Conservation (phyloP, 2,113 vertebrate species). For the Pimephales promelas region DNA sequence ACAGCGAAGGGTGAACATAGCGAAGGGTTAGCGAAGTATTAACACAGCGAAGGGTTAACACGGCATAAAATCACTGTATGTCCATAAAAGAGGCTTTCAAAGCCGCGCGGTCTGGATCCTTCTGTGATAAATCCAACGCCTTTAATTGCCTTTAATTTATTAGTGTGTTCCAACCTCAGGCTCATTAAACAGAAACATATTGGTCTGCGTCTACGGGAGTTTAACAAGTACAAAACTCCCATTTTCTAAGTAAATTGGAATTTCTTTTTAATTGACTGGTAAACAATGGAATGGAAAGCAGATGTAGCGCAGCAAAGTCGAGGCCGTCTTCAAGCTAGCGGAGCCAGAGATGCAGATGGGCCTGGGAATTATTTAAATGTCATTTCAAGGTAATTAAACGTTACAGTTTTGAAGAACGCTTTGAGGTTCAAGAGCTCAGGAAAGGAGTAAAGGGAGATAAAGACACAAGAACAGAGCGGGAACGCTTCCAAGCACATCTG, state of each 20-base stretch:
- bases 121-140: conserved; percentile 62
- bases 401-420: conserved; percentile 47
- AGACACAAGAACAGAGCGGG: neutral
- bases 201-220: conserved; percentile 65
- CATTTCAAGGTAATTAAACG: conserved; percentile 58
- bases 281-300: conserved; percentile 78
- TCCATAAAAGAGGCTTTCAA: conserved; percentile 63
- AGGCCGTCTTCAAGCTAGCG: conserved; percentile 52
- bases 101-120: conserved; percentile 56
- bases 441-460: conserved; percentile 22
- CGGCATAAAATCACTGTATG: conserved; percentile 60
- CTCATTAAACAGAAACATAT: conserved; percentile 72
- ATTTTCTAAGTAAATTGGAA: conserved; percentile 76
- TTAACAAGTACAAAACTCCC: conserved; percentile 63
- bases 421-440: conserved; percentile 45
- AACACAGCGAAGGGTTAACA: conserved; percentile 56
- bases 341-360: conserved; percentile 56
- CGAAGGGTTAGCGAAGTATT: no score
- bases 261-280: conserved; percentile 74
- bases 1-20: no score
- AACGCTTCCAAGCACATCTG: conserved; percentile 36
- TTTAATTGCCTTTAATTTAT: conserved; percentile 77
- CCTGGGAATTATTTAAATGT: conserved; percentile 56
- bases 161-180: conserved; percentile 73
- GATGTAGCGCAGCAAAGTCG: conserved; percentile 64